These are phyloP conservation scores for Labeo calbasu DNA, from an alignment of 2,797 vertebrate species.

Conservation along the genomic window DNA sequence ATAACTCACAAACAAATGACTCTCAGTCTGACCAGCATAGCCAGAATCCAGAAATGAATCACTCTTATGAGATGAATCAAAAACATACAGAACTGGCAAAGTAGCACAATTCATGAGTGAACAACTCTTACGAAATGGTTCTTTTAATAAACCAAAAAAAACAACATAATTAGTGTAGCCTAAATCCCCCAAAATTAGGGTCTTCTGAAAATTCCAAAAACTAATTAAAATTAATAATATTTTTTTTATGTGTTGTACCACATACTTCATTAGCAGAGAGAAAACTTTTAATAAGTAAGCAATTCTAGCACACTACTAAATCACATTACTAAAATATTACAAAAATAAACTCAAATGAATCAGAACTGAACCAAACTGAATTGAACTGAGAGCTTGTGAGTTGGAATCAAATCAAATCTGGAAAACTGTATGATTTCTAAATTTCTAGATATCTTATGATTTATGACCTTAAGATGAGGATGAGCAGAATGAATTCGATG, in stretches of 20 bases:
- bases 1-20: background rate
- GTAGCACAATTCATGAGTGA: background rate
- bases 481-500: background rate
- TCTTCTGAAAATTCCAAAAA: too few species aligned
- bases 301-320: too few species aligned
- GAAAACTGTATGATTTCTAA: background rate
- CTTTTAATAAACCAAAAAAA: background rate
- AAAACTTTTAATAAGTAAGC: too few species aligned
- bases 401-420: background rate
- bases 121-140: background rate
- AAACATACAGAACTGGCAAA: too few species aligned
- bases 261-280: background rate
- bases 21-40: background rate
- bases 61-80: background rate
- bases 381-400: background rate
- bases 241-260: background rate
- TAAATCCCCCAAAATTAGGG: background rate
- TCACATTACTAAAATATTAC: too few species aligned
- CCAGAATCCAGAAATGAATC: background rate
- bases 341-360: background rate
- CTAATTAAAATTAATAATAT: too few species aligned
- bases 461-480: background rate
- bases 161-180: background rate
- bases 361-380: background rate
- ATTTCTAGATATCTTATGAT: background rate